phyloP scores from a whole-genome alignment of 1,140 invertebrate species.

The Paraescarpia echinospica region DNA sequence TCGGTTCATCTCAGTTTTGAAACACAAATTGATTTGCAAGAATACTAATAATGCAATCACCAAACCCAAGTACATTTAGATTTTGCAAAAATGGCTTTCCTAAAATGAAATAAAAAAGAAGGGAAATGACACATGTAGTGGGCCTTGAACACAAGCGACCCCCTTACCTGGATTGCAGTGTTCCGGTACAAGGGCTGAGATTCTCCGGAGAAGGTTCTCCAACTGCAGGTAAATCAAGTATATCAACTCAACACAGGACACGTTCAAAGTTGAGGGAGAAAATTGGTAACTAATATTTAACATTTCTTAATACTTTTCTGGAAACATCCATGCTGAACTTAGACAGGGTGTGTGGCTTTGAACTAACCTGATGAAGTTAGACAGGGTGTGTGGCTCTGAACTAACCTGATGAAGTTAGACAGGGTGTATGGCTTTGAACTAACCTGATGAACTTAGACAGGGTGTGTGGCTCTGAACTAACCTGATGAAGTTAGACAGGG shows the following conservation, averaged over 20 bases:
- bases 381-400: no score
- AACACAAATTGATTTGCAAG: not conserved
- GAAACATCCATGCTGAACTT: no score
- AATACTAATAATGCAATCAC: not conserved
- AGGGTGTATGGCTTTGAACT: no score
- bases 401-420: no score
- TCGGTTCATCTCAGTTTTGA: no score
- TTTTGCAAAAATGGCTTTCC: slow-evolving; percentile 31
- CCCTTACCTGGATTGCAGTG: slow-evolving; percentile 41
- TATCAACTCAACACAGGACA: not conserved
- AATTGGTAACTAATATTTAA: no score
- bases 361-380: no score
- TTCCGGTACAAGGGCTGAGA: slow-evolving; percentile 72
- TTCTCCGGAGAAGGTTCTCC: slow-evolving; percentile 75
- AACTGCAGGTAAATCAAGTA: slow-evolving; percentile 35
- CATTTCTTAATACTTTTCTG: no score
- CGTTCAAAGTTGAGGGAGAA: not conserved
- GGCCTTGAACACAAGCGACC: not conserved
- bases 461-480: no score
- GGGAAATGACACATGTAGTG: slow-evolving; percentile 30
- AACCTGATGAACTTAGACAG: no score
- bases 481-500: no score
- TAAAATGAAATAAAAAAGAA: slow-evolving; percentile 26
- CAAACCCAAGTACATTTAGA: not conserved
- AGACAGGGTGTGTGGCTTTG: no score